These are phyloP conservation scores for Endomychus coccineus DNA, from an alignment of 2,888 invertebrate species.

Conservation along the genomic window DNA sequence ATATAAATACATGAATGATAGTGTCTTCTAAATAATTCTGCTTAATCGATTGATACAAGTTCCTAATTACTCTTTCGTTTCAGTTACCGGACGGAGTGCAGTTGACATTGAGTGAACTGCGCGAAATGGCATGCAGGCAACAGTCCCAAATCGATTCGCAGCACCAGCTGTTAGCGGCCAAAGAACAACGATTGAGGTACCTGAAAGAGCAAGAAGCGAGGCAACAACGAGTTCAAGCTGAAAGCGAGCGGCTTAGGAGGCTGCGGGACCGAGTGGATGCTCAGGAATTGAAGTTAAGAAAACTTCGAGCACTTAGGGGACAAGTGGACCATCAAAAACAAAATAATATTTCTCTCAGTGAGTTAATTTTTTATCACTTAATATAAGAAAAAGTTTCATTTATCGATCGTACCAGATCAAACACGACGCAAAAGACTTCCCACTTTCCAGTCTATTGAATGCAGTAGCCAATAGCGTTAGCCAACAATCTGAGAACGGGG, in stretches of 20 bases:
- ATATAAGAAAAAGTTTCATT: too few species aligned
- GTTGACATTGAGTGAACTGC: constrained; percentile 91
- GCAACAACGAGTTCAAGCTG: constrained; percentile 69
- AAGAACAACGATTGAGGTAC: constrained; percentile 88
- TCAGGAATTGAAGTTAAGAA: constrained; percentile 88
- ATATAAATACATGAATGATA: too few species aligned
- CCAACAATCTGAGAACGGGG: too few species aligned
- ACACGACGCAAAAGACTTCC: too few species aligned
- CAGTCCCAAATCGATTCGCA: constrained; percentile 97
- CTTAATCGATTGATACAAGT: too few species aligned
- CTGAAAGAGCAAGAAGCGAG: constrained; percentile 87
- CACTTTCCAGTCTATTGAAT: too few species aligned
- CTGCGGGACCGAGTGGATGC: constrained; percentile 88
- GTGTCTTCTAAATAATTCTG: too few species aligned
- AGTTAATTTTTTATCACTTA: too few species aligned
- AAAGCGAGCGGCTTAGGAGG: constrained; percentile 79
- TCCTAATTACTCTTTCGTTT: constrained; percentile 39
- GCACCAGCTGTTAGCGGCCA: constrained; percentile 83
- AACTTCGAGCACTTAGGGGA: constrained; percentile 83
- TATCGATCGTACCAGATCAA: too few species aligned
- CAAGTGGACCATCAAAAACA: constrained; percentile 91
- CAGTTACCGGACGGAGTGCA: constrained; percentile 88
- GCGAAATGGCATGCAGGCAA: constrained; percentile 96
- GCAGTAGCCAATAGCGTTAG: too few species aligned
- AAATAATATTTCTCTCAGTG: constrained; percentile 83